These are phyloP conservation scores for Andrena bicolor DNA, from an alignment of 2,888 invertebrate species.

Conservation along the genomic window DNA sequence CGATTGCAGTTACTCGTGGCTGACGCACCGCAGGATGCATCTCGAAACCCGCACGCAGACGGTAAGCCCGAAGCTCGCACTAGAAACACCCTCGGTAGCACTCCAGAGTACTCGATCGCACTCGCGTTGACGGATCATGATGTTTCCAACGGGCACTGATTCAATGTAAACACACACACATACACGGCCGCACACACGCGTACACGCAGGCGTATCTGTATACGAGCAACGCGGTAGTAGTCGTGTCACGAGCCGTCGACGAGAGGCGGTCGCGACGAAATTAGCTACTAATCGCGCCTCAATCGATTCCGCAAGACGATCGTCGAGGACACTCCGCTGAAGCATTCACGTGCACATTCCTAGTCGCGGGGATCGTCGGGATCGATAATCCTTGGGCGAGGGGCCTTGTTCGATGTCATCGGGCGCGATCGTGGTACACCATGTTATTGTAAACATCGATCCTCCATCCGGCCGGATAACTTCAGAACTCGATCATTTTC, in stretches of 20 bases:
- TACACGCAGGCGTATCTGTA: conserved; percentile 11
- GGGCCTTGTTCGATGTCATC: conserved; percentile 1
- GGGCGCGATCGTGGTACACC: conserved; percentile 22
- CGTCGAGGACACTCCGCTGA: conserved; percentile 27
- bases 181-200: conserved; percentile 36
- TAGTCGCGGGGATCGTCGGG: conserved; percentile 20
- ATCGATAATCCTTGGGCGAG: conserved; percentile 12
- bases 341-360: conserved; percentile 48
- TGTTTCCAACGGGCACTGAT: conserved; percentile 71
- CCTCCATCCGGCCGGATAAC: conserved; percentile 2
- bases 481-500: conserved; percentile 1
- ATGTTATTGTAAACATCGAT: conserved; percentile 34
- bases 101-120: conserved; percentile 74
- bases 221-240: neutral
- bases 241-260: conserved; percentile 36
- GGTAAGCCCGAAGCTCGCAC: conserved; percentile 64
- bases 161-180: conserved; percentile 69
- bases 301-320: conserved; percentile 41
- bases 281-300: conserved; percentile 41
- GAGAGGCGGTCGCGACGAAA: conserved; percentile 14
- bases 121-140: conserved; percentile 72
- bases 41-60: conserved; percentile 68
- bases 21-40: conserved; percentile 68
- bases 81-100: conserved; percentile 66
- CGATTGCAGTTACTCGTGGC: conserved; percentile 71